A percentile compares a stretch with the other conserved stretches of the same genome.
Evolutionary conservation across 2,888 invertebrate species (phyloP).

Genomic region (Rhopalosiphum nymphaeae): DNA sequence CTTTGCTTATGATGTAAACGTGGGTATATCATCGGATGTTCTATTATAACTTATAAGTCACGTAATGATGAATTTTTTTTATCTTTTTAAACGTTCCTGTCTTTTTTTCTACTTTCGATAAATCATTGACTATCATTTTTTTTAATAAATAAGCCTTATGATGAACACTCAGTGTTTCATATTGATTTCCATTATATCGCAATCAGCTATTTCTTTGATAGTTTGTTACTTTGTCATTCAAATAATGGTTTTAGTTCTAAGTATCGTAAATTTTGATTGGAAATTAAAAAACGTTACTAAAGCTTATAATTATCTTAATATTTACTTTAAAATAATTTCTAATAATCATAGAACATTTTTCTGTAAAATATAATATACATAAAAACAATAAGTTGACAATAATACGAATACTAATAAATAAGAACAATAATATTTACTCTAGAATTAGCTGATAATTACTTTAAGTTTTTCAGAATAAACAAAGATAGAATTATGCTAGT

Average conservation of each 20-base stretch:
- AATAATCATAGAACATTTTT: too few species aligned
- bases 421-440: background rate
- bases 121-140: background rate
- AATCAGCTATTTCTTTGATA: background rate
- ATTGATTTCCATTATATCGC: background rate
- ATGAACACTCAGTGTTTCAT: background rate
- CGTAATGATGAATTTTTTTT: too few species aligned
- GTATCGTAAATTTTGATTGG: too few species aligned
- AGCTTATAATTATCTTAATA: too few species aligned
- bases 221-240: background rate
- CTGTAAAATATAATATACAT: background rate
- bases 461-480: too few species aligned
- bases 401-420: background rate
- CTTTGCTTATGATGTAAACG: background rate
- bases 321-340: too few species aligned
- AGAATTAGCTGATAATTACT: too few species aligned
- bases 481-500: too few species aligned
- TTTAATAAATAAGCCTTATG: background rate
- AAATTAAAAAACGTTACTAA: too few species aligned
- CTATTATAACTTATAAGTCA: too few species aligned
- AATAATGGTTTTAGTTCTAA: background rate
- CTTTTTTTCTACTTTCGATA: too few species aligned
- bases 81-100: too few species aligned
- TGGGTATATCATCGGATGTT: background rate
- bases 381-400: background rate